These are phyloP conservation scores for Luehdorfia chinensis DNA, from an alignment of 1,140 invertebrate species.

Conservation along the genomic window DNA sequence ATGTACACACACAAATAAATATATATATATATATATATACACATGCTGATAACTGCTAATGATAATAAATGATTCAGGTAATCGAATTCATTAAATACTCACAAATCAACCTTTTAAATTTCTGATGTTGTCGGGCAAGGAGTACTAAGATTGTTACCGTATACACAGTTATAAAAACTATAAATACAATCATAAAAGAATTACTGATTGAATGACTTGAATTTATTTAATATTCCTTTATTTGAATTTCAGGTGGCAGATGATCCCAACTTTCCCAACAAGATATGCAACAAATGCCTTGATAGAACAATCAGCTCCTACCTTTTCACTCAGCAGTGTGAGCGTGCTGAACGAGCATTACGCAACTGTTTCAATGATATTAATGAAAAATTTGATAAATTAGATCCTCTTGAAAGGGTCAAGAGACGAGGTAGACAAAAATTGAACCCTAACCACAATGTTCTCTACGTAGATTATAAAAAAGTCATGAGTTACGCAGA, in stretches of 20 bases:
- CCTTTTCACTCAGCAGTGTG: constrained; percentile 61
- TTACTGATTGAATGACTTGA: too few relatives aligned
- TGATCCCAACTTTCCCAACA: constrained; percentile 53
- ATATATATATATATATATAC: too few relatives aligned
- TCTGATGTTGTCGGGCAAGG: too few relatives aligned
- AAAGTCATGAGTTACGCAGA: constrained; percentile 62
- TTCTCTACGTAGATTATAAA: constrained; percentile 43
- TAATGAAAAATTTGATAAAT: constrained; percentile 51
- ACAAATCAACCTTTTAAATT: too few relatives aligned
- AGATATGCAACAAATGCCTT: constrained; percentile 57
- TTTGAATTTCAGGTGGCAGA: constrained; percentile 40
- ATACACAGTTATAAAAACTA: too few relatives aligned
- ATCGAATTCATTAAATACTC: too few relatives aligned
- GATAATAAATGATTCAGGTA: too few relatives aligned
- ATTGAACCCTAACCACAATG: constrained; percentile 49
- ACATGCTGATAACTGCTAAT: too few relatives aligned
- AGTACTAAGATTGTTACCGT: too few relatives aligned
- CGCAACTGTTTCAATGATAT: constrained; percentile 62
- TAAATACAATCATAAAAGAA: too few relatives aligned
- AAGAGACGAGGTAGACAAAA: constrained; percentile 59
- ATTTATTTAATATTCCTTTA: too few relatives aligned
- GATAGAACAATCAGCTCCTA: constrained; percentile 46
- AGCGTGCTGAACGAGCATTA: constrained; percentile 52
- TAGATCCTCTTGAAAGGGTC: constrained; percentile 49
- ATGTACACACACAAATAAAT: too few relatives aligned